phyloP scores from a whole-genome alignment of 2,888 invertebrate species.

The Polydrusus cervinus region DNA sequence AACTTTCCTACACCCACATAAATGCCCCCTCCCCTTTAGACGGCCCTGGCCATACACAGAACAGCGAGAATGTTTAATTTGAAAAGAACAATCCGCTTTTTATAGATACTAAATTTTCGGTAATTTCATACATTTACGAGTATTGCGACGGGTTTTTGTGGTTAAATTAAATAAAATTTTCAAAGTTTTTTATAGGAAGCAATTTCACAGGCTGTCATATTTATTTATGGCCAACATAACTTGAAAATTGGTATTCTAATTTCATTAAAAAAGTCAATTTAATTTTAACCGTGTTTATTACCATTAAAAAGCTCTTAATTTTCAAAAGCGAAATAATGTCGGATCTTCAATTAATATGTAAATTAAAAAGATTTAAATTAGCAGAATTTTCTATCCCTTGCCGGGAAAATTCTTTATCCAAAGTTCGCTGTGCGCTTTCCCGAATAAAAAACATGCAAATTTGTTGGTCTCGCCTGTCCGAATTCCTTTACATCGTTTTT shows the following conservation, averaged over 20 bases:
- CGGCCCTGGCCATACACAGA: too few species aligned
- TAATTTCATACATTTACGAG: too few species aligned
- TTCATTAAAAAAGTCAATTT: constrained; percentile 37
- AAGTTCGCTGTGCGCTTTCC: constrained; percentile 23
- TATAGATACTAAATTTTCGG: too few species aligned
- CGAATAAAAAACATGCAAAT: constrained; percentile 53
- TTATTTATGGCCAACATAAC: not conserved
- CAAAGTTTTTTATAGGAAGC: not conserved
- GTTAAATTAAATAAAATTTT: too few species aligned
- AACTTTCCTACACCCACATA: too few species aligned
- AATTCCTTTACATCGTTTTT: constrained; percentile 22
- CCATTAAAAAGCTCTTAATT: constrained; percentile 49
- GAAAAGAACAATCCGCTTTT: too few species aligned
- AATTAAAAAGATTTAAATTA: constrained; percentile 49
- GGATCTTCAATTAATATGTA: constrained; percentile 52
- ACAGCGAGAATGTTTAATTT: too few species aligned
- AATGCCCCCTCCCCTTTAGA: too few species aligned
- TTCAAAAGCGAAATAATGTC: constrained; percentile 43
- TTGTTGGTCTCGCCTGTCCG: constrained; percentile 28
- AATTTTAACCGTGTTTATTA: constrained; percentile 43
- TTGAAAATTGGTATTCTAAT: constrained; percentile 13
- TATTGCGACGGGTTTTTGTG: too few species aligned
- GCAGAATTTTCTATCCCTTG: constrained; percentile 30
- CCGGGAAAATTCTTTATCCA: constrained; percentile 39
- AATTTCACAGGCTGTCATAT: not conserved